Base-by-base conservation (phyloP, 2,888 invertebrate species). In the Cataglyphis albicans region DNA sequence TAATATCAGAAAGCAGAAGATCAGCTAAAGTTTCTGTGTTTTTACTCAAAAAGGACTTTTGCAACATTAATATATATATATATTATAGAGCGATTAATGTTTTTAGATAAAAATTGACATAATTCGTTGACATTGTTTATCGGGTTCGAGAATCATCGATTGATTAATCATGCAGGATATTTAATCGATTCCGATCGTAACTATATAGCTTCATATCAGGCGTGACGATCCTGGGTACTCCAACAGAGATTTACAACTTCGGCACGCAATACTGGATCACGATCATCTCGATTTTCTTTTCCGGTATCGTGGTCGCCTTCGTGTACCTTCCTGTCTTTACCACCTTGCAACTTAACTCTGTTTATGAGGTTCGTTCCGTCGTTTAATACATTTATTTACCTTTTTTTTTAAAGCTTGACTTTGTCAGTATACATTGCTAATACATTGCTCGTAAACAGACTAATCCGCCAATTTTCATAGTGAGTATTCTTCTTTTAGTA, bases 231-330 rank as follows among this genome's bases (percentile, higher is more conserved):
- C 95, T 98, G 88, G 98, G 98, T 44, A 98, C 98, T 5, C 98
- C 98, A 9, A 97, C 98, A 0, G 98, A 98, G 95, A 97, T 98
- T 93, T 98, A 98, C 95, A 97, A 97, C 94, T 98, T 97, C 92
- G 98, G 98, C 41, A 97, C 97, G 0, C 97, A 98, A 93, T 98
- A 98, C 94, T 97, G 97, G 96, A 95, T 97, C 89, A 97, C 98
- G 84, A 95, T 97, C 52, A 93, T 98, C 44, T 96, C 97, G 1
- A 97, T 98, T 84, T 95, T 96, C 70, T 94, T 97, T 10, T 97
- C 97, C 93, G 97, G 97, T 63, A 82, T 96, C 25, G 95, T 96
- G 55, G 97, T 98, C 10, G 96, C 96, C 6, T 95, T 95, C 41
- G 95, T 98, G 29, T 98, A 97, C 93, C 95, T 98, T 78, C 98